Conservation (phyloP, 2,113 vertebrate genomes). For the Oryzias melastigma region DNA sequence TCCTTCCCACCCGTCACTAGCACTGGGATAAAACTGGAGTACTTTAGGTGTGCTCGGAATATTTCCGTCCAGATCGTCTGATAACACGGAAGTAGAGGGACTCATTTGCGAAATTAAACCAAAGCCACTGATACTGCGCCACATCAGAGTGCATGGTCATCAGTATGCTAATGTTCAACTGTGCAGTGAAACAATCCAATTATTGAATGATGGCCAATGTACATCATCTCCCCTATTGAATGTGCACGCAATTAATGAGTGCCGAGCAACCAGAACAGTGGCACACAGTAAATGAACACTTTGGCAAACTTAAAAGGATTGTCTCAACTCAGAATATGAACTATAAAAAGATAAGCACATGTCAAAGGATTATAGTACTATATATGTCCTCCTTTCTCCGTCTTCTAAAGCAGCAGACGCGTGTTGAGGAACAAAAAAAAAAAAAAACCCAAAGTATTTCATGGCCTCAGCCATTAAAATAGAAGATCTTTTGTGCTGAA, state of each 20-base stretch:
- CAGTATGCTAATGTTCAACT: constrained; percentile 59
- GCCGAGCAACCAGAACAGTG: constrained; percentile 41
- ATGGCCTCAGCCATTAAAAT: constrained; percentile 50
- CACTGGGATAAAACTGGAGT: constrained; percentile 33
- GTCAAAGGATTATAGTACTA: constrained; percentile 35
- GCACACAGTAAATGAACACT: constrained; percentile 57
- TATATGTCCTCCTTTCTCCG: constrained; percentile 28
- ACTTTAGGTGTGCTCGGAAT: constrained; percentile 12
- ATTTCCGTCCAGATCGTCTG: constrained; percentile 14
- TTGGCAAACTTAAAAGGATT: constrained; percentile 67
- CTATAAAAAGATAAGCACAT: constrained; percentile 38
- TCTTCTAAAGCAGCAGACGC: constrained; percentile 54
- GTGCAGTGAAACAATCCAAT: constrained; percentile 61
- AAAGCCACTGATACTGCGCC: constrained; percentile 42
- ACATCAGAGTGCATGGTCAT: constrained; percentile 42
- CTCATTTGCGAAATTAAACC: constrained; percentile 39
- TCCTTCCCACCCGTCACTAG: constrained; percentile 57
- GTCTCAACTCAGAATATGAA: constrained; percentile 50
- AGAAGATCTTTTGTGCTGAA: constrained; percentile 52
- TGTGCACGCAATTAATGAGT: constrained; percentile 57
- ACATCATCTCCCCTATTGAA: constrained; percentile 50
- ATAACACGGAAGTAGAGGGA: constrained; percentile 25
- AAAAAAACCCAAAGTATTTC: constrained; percentile 37
- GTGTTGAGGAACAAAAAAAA: constrained; percentile 46
- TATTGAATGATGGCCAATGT: constrained; percentile 56